Base-by-base conservation (phyloP, 2,797 vertebrate genomes). In the Lepilemur septentrionalis region DNA sequence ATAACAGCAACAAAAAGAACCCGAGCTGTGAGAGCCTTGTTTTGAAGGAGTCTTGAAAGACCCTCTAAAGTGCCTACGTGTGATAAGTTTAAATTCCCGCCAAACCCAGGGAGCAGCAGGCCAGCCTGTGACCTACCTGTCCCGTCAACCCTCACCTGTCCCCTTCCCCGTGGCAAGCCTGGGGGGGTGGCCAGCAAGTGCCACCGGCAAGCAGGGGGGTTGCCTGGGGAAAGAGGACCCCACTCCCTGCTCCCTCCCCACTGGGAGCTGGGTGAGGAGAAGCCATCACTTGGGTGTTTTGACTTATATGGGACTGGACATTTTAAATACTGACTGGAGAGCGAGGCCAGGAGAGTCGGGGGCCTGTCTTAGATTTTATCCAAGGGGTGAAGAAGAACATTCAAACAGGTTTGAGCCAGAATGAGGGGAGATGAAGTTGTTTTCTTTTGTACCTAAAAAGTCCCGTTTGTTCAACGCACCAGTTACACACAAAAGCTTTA, bases 171-270 rank as follows among this genome's bases (percentile, higher is more conserved):
- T 89, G 7, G 14, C 22, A 30, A 35, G 78, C 52, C 38, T 2
- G 2, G 30, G 35, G 48, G 30, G 69, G 38, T 38, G 38, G 9
- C 25, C 48, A 79, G n/a, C 35, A n/a, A 35, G 18, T 13, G 25
- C 32, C 10, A 2, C 30, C 4, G 17, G 59, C 35, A 18, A 48
- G 23, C 30, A 7, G 55, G 57, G 6, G 2, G 3, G 4, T 1
- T 59, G 1, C 22, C 2, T 0, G 35, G 17, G 25, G 46, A 55
- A 57, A 55, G 3, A 3, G 38, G 4, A 25, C 25, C 57, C 57
- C 14, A 35, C 2, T 7, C 4, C 13, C 48, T 22, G 65, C 3
- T 25, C 8, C 23, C 7, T 55, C 48, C 35, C 61, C 23, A 4
- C 38, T 7, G 20, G 48, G 38, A 63, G 55, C 50, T 28, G 4